A percentile compares a stretch with the other conserved stretches of the same genome.
These are phyloP conservation scores for Cerastoderma edule DNA, from an alignment of 2,888 invertebrate species.

Conservation along the genomic window DNA sequence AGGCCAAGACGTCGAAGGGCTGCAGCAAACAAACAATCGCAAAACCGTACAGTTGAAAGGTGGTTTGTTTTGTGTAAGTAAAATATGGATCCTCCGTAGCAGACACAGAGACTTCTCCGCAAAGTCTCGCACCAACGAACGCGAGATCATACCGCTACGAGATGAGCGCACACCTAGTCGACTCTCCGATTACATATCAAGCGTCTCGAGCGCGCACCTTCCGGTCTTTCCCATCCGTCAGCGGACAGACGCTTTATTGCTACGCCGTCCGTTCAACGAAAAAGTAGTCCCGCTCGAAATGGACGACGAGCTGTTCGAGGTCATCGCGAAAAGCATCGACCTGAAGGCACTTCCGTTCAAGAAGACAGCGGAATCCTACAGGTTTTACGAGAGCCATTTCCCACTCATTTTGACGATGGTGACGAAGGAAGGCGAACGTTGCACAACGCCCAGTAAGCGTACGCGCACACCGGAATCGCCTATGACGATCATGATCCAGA, in stretches of 20 bases:
- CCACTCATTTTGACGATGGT: conserved; percentile 40
- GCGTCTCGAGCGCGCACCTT: conserved; percentile 30
- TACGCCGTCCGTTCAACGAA: conserved; percentile 44
- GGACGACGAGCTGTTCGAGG: conserved; percentile 38
- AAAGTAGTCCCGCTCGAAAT: conserved; percentile 29
- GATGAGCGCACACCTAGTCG: neutral
- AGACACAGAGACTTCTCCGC: too few species aligned
- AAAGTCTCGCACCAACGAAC: too few species aligned
- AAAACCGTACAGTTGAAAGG: neutral
- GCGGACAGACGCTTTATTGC: conserved; percentile 26
- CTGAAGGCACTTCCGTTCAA: conserved; percentile 41
- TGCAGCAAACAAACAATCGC: neutral
- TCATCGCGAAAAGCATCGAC: conserved; percentile 34
- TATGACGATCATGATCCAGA: conserved; percentile 39
- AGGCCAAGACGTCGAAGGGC: neutral
- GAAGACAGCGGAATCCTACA: conserved; percentile 36
- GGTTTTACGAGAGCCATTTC: conserved; percentile 44
- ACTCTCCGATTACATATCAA: conserved; percentile 16
- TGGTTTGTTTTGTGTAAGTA: conserved; percentile 3
- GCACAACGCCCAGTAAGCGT: conserved; percentile 25
- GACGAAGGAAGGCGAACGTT: conserved; percentile 25
- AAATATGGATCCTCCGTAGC: neutral
- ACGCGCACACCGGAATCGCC: conserved; percentile 44
- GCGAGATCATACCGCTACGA: neutral
- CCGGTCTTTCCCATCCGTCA: conserved; percentile 31